Percentiles rank a stretch among this genome's conserved stretches.
phyloP scores from a whole-genome alignment of 2,888 invertebrate genomes.

The Sphaerophoria rueppellii region DNA sequence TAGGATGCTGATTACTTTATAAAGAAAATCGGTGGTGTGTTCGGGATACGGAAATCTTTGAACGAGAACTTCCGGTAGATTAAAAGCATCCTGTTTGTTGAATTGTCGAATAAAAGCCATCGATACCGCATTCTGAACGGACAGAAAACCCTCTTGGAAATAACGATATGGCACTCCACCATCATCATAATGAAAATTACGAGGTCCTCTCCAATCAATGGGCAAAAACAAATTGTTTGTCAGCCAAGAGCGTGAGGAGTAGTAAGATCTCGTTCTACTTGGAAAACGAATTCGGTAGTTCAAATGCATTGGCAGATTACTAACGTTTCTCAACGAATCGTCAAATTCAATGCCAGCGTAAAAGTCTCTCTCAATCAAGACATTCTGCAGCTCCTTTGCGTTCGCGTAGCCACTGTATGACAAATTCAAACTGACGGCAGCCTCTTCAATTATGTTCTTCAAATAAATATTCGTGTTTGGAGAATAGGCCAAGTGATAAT shows the following conservation, averaged over 20 bases:
- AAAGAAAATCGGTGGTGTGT: constrained; percentile 86
- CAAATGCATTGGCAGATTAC: constrained; percentile 34
- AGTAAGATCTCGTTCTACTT: constrained; percentile 67
- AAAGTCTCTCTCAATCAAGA: constrained; percentile 76
- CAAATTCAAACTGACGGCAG: constrained; percentile 75
- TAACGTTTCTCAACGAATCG: constrained; percentile 82
- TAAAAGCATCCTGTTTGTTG: neutral
- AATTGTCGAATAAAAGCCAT: constrained; percentile 79
- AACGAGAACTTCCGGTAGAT: constrained; percentile 71
- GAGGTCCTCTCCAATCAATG: constrained; percentile 32
- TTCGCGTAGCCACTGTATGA: constrained; percentile 61
- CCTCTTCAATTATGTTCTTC: constrained; percentile 80
- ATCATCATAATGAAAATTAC: constrained; percentile 59
- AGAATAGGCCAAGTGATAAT: constrained; percentile 82
- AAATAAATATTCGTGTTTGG: constrained; percentile 81
- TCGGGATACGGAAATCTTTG: constrained; percentile 78
- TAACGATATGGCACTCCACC: constrained; percentile 83
- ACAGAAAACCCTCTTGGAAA: constrained; percentile 85
- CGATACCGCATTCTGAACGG: constrained; percentile 84
- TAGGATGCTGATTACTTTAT: constrained; percentile 85
- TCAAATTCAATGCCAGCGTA: constrained; percentile 82
- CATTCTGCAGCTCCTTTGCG: constrained; percentile 71
- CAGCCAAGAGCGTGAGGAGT: neutral
- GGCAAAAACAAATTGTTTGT: constrained; percentile 74
- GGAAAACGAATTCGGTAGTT: constrained; percentile 75